A percentile compares a stretch with the other conserved stretches of the same genome.
These are phyloP conservation scores for Drosophila pseudoobscura DNA, from an alignment of 1,140 invertebrate genomes.

Conservation along the genomic window DNA sequence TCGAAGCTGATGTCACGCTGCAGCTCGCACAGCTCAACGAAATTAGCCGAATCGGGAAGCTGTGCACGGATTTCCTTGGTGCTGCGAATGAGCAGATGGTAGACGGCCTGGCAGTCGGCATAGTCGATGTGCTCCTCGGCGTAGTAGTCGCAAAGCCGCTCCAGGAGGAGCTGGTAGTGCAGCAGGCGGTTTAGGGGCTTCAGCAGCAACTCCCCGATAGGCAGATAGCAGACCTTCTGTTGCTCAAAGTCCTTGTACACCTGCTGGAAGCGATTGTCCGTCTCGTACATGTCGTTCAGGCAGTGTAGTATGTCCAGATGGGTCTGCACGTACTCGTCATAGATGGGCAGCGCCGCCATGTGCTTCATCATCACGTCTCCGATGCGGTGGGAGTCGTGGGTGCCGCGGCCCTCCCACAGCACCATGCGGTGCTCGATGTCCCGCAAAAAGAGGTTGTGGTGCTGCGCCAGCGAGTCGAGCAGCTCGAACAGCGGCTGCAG, in stretches of 20 bases:
- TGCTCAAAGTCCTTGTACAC: slow-evolving; percentile 93
- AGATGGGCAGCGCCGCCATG: slow-evolving; percentile 87
- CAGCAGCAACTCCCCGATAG: slow-evolving; percentile 93
- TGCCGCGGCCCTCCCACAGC: slow-evolving; percentile 84
- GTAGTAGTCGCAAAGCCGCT: slow-evolving; percentile 91
- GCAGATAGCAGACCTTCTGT: slow-evolving; percentile 93
- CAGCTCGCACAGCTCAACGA: slow-evolving; percentile 92
- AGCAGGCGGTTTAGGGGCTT: slow-evolving; percentile 95
- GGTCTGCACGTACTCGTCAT: slow-evolving; percentile 91
- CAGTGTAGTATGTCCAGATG: slow-evolving; percentile 90
- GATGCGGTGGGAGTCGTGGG: slow-evolving; percentile 85
- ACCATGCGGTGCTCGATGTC: slow-evolving; percentile 85
- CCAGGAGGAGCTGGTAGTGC: slow-evolving; percentile 93
- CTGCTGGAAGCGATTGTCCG: slow-evolving; percentile 90
- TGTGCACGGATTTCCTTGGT: slow-evolving; percentile 85
- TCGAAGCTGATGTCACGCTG: slow-evolving; percentile 94
- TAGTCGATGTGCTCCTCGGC: slow-evolving; percentile 90
- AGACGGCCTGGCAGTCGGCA: slow-evolving; percentile 88
- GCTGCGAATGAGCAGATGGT: slow-evolving; percentile 87
- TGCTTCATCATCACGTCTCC: slow-evolving; percentile 88
- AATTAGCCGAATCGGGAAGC: slow-evolving; percentile 88
- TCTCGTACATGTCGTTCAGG: slow-evolving; percentile 89
- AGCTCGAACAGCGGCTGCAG: slow-evolving; percentile 83
- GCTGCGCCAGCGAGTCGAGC: slow-evolving; percentile 86
- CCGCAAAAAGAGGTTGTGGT: slow-evolving; percentile 85